A percentile compares a stretch with the other conserved stretches of the same genome.
These are phyloP conservation scores for Dicycla oo DNA, from an alignment of 2,888 invertebrate species.

Conservation along the genomic window DNA sequence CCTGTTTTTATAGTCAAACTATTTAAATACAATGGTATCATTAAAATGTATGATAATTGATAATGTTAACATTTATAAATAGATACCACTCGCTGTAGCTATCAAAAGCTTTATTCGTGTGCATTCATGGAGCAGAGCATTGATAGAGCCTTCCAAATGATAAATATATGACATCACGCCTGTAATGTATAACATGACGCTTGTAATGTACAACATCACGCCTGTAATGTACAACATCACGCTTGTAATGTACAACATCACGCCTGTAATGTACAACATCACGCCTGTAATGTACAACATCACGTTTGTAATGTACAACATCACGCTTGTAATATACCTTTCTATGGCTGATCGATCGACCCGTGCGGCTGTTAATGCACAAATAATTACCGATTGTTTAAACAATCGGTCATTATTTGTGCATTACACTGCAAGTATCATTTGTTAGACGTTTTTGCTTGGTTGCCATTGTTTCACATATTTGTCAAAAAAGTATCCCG, in stretches of 20 bases:
- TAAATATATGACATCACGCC: not conserved
- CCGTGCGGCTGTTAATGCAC: no score
- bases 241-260: no score
- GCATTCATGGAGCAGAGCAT: not conserved
- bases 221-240: no score
- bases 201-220: no score
- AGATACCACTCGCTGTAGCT: not conserved
- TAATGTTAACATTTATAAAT: not conserved
- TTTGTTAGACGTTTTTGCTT: not conserved
- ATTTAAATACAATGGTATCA: conserved; percentile 44
- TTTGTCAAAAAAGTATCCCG: not conserved
- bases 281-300: no score
- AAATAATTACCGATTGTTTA: conserved; percentile 27
- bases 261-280: no score
- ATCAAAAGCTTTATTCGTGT: not conserved
- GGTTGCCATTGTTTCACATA: conserved; percentile 1
- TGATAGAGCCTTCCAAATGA: not conserved
- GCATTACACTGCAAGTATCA: conserved; percentile 5
- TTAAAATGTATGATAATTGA: conserved; percentile 23
- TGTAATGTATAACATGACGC: no score
- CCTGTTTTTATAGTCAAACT: not conserved
- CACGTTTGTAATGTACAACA: no score
- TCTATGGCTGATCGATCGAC: no score
- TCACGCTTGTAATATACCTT: no score
- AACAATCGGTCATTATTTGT: conserved; percentile 25